Evolutionary conservation across 2,797 vertebrate species (phyloP), one percentile per base, ranked within the genome.

Genomic region (Sphenopsis melanotis): DNA sequence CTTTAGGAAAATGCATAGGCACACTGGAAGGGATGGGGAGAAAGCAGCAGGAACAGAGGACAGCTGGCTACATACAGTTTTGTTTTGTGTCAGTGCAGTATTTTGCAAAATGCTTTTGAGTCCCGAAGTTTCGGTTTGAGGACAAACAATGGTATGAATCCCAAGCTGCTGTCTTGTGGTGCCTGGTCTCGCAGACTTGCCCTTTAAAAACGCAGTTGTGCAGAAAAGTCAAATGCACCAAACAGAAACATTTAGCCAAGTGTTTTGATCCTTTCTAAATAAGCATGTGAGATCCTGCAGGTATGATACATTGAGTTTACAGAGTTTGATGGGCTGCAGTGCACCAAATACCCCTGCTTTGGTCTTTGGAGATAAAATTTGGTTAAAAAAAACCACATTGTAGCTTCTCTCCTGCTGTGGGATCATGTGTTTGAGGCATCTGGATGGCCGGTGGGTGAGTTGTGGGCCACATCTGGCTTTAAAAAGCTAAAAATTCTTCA

Each of bases 331-430:
- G 41, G 30, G 27, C 37, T 34, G 15, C 27, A 75, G 24, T 49
- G 20, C 24, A 11, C 32, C 34, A 21, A 0, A 0, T 80, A 22
- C 10, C 5, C 2, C 32, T 66, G 32, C 42, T 86, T 87, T 72
- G 17, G 29, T 52, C 36, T 49, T 53, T 63, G 46, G 69, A 24
- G 23, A 42, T 27, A 53, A 87, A 85, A 83, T 60, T 27, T 83
- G 21, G 0, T 55, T 42, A 44, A 42, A 72, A 78, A 37, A 39
- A 18, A 11, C 0, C 57, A 30, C 4, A 15, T 17, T 1, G 0
- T 55, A 26, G 59, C n/a, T 69, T 61, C 32, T 70, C 16, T 66
- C 3, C 2, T 1, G 1, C 32, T 50, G 19, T 82, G 52, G 32
- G 12, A 55, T 93, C 16, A 8, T 0, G 13, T 68, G 15, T 78